These are phyloP conservation scores for Diaphora mendica DNA, from an alignment of 2,888 invertebrate species.

Conservation along the genomic window DNA sequence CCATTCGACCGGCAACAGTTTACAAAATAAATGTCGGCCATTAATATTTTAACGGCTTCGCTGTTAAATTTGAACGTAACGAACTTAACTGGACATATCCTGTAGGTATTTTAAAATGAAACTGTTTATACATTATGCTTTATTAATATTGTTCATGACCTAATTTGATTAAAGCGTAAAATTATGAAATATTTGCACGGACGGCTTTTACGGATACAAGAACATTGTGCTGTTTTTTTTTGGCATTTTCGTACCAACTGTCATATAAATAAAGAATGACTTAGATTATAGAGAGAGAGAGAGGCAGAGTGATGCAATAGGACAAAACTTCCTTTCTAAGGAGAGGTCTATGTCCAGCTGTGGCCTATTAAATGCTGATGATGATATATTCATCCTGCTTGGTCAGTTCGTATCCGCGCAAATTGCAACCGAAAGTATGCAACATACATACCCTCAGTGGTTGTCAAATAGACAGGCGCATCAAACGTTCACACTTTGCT, in stretches of 20 bases:
- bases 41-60: conserved; percentile 63
- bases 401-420: too few species aligned
- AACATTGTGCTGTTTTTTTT: background rate
- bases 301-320: too few species aligned
- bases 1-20: conserved; percentile 57
- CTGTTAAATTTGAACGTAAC: conserved; percentile 57
- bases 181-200: background rate
- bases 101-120: conserved; percentile 53
- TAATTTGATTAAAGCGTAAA: conserved; percentile 15
- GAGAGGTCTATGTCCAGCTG: too few species aligned
- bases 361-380: too few species aligned
- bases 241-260: background rate
- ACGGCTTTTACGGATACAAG: background rate
- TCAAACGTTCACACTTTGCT: too few species aligned
- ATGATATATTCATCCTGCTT: too few species aligned
- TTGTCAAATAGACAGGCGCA: too few species aligned
- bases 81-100: conserved; percentile 58
- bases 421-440: too few species aligned
- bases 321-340: too few species aligned
- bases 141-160: conserved; percentile 31
- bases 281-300: background rate
- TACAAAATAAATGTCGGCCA: conserved; percentile 63
- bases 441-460: too few species aligned
- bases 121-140: conserved; percentile 21
- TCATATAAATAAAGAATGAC: background rate